phyloP scores from a whole-genome alignment of 2,113 vertebrate genomes.

The Petaurus breviceps region DNA sequence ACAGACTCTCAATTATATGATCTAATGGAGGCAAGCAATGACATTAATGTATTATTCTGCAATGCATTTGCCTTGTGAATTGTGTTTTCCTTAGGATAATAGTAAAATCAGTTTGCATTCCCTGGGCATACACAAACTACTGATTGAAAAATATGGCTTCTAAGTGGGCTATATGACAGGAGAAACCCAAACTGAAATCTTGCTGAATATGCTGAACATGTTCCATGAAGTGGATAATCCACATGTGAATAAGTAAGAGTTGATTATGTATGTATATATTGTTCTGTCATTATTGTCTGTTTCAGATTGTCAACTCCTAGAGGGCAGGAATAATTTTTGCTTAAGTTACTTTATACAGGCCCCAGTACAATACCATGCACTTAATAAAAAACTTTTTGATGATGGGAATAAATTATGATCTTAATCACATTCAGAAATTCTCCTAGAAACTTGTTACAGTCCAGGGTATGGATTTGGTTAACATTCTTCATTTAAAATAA shows the following conservation, averaged over 20 bases:
- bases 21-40: background rate
- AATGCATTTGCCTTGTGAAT: background rate
- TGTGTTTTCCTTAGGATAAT: background rate
- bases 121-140: background rate
- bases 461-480: background rate
- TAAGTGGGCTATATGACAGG: background rate
- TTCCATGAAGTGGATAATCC: background rate
- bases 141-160: background rate
- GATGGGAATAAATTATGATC: background rate
- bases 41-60: background rate
- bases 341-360: slow-evolving; percentile 13
- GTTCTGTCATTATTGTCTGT: background rate
- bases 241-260: background rate
- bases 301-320: slow-evolving; percentile 5
- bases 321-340: background rate
- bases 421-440: background rate
- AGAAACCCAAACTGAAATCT: background rate
- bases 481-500: slow-evolving; percentile 1
- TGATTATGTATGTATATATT: background rate
- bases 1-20: background rate
- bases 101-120: background rate
- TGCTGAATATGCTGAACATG: background rate
- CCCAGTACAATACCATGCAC: background rate
- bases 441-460: background rate
- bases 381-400: background rate